Percentiles rank a stretch among this genome's conserved stretches.
Evolutionary conservation across 2,113 vertebrate species (phyloP).

Genomic region (Oceanites oceanicus): DNA sequence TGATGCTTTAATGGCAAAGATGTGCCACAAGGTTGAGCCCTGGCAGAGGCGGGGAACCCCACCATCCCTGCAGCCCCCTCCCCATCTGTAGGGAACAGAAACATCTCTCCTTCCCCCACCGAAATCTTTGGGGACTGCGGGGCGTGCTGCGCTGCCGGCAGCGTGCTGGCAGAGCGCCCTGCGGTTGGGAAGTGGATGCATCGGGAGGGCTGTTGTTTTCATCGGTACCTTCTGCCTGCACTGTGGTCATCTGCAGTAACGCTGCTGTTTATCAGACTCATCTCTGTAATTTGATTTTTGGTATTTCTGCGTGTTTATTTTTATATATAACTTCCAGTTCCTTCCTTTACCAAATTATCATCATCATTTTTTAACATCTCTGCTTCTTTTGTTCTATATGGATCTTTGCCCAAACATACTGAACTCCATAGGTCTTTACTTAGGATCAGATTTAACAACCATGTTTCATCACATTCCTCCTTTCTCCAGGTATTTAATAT

Average conservation of each 20-base stretch:
- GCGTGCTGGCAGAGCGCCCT: neutral
- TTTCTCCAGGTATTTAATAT: conserved; percentile 21
- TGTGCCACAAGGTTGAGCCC: neutral
- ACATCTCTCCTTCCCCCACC: neutral
- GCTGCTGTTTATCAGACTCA: conserved; percentile 36
- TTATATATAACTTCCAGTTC: conserved; percentile 28
- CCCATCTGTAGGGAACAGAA: neutral
- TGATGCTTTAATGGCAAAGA: neutral
- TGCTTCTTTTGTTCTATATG: neutral
- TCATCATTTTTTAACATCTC: neutral
- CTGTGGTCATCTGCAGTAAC: neutral
- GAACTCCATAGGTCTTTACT: neutral
- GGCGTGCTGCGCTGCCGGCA: fast-evolving
- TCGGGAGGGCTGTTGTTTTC: conserved; percentile 55
- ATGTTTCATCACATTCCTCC: neutral
- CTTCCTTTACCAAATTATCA: conserved; percentile 27
- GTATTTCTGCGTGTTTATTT: conserved; percentile 26
- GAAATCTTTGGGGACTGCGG: neutral
- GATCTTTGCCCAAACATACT: conserved; percentile 27
- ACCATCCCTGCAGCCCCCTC: fast-evolving
- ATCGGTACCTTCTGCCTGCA: conserved; percentile 23
- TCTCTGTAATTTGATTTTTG: conserved; percentile 23
- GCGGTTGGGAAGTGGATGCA: neutral
- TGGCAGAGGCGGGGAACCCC: neutral
- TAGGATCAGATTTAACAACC: conserved; percentile 15